Percentiles rank a stretch among this genome's conserved stretches.
These are phyloP conservation scores for Drosophila azteca DNA, from an alignment of 1,140 invertebrate species.

Conservation along the genomic window DNA sequence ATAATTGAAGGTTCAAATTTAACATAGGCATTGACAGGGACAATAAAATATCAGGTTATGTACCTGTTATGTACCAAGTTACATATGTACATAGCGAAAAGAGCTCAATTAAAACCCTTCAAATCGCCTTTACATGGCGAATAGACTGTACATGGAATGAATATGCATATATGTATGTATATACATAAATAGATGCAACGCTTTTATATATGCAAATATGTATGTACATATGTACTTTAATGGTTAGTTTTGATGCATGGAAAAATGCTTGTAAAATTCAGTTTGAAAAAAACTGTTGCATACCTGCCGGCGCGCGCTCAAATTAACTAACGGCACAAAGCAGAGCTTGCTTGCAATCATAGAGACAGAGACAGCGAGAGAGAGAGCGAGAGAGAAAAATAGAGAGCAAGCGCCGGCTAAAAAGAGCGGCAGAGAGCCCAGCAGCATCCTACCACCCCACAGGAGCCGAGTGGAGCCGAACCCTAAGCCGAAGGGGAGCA, in stretches of 20 bases:
- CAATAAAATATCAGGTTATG: background rate
- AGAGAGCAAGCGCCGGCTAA: background rate
- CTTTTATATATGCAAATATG: constrained; percentile 11
- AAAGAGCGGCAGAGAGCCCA: constrained; percentile 10
- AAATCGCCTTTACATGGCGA: too few relatives aligned
- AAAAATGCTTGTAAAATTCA: constrained; percentile 63
- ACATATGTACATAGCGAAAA: background rate
- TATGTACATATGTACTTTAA: constrained; percentile 52
- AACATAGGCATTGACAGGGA: constrained; percentile 5
- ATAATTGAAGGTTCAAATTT: constrained; percentile 48
- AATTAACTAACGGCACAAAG: constrained; percentile 51
- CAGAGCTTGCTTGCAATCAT: constrained; percentile 15
- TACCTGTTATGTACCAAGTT: too few relatives aligned
- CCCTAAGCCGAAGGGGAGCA: constrained; percentile 1
- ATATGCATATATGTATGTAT: constrained; percentile 14
- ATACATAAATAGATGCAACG: constrained; percentile 3
- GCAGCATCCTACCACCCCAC: constrained; percentile 9
- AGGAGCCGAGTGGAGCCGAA: constrained; percentile 23
- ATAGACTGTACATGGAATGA: too few relatives aligned
- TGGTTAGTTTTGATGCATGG: constrained; percentile 55
- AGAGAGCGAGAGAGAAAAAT: constrained; percentile 8
- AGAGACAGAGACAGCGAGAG: constrained; percentile 3
- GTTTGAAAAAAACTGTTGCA: constrained; percentile 77
- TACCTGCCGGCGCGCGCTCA: constrained; percentile 68
- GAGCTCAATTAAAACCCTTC: too few relatives aligned